These are phyloP conservation scores for Otolemur crassicaudatus DNA, from an alignment of 2,797 vertebrate species.

Conservation along the genomic window DNA sequence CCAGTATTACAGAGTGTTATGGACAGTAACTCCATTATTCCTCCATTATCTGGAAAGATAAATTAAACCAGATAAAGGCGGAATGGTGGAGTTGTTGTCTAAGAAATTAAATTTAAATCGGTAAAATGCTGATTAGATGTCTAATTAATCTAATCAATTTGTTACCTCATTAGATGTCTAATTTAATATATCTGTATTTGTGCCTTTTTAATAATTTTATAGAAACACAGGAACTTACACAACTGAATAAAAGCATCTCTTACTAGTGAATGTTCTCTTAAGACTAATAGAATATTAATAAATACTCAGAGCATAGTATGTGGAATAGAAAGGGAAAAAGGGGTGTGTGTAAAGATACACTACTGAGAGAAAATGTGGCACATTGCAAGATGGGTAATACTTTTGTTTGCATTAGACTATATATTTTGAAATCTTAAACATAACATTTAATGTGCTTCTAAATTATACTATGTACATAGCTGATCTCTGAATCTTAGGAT, in stretches of 20 bases:
- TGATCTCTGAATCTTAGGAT: not conserved
- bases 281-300: not conserved
- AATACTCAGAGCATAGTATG: not conserved
- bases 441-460: not conserved
- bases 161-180: too few species aligned
- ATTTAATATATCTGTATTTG: not conserved
- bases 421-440: not conserved
- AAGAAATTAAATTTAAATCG: not conserved
- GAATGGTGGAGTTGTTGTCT: not conserved
- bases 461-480: not conserved
- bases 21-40: too few species aligned
- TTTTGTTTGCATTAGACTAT: not conserved
- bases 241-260: not conserved
- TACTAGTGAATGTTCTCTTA: not conserved
- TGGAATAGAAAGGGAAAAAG: too few species aligned
- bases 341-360: not conserved
- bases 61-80: not conserved
- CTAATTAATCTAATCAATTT: not conserved
- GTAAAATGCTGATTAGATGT: not conserved
- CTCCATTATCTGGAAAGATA: not conserved
- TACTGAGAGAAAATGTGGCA: not conserved
- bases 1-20: too few species aligned
- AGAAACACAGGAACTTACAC: not conserved
- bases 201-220: not conserved
- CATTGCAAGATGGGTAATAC: not conserved